phyloP scores from a whole-genome alignment of 2,888 invertebrate species.

The Tetropium fuscum region DNA sequence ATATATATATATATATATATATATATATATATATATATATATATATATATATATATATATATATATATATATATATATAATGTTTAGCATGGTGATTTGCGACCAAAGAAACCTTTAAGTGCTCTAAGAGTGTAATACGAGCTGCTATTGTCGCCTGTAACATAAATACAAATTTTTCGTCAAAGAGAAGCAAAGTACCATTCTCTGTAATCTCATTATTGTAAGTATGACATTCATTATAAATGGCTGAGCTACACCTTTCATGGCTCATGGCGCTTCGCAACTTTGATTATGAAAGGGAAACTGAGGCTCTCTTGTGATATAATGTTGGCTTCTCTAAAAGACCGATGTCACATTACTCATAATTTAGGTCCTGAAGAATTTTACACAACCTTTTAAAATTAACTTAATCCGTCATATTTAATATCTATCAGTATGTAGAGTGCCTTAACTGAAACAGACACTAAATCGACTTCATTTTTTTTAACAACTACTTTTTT shows the following conservation, averaged over 20 bases:
- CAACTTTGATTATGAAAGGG: constrained; percentile 23
- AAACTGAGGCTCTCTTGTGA: constrained; percentile 24
- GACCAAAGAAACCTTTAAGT: too few species aligned
- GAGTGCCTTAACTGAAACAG: too few species aligned
- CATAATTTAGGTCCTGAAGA: neutral
- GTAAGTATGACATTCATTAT: constrained; percentile 27
- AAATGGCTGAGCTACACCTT: constrained; percentile 24
- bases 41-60: too few species aligned
- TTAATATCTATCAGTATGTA: too few species aligned
- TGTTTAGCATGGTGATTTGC: too few species aligned
- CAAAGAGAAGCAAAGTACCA: constrained; percentile 25
- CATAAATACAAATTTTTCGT: constrained; percentile 24
- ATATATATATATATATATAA: too few species aligned
- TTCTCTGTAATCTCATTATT: constrained; percentile 23
- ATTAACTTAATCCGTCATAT: too few species aligned
- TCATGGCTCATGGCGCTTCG: constrained; percentile 21
- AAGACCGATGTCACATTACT: constrained; percentile 20
- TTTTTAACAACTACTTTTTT: too few species aligned
- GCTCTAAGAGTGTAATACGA: neutral
- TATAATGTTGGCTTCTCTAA: constrained; percentile 21
- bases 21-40: too few species aligned
- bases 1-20: too few species aligned
- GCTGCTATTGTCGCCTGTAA: neutral
- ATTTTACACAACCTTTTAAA: too few species aligned
- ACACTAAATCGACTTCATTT: too few species aligned